Conservation (phyloP, 2,797 vertebrate species). For the Erethizon dorsatum region DNA sequence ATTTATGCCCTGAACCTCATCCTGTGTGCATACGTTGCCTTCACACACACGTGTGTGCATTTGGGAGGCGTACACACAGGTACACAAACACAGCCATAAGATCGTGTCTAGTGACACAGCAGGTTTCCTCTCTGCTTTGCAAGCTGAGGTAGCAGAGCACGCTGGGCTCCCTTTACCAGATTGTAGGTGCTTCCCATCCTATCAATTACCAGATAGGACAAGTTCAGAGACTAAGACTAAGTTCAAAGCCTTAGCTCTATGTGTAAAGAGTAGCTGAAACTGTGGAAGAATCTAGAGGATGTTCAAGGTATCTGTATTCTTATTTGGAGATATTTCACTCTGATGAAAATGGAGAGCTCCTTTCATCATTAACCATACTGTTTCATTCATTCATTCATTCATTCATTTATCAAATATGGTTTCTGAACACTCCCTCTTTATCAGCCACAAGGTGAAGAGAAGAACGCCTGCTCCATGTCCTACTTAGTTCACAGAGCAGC, state of each 20-base stretch:
- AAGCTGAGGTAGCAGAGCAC: not conserved
- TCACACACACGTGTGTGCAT: rapidly evolving
- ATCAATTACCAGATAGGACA: not conserved
- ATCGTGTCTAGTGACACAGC: not conserved
- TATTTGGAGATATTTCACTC: conserved; percentile 56
- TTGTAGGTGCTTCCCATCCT: not conserved
- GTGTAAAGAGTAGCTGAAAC: not conserved
- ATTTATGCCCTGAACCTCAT: not conserved
- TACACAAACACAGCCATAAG: not conserved
- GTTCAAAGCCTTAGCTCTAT: conserved; percentile 5
- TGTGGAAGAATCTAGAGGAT: not conserved
- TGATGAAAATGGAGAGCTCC: not conserved
- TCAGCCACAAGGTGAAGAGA: not conserved
- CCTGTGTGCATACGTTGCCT: rapidly evolving
- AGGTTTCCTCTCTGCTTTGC: not conserved
- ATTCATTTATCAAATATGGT: conserved; percentile 25
- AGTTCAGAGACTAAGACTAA: conserved; percentile 6
- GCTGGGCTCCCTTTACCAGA: not conserved
- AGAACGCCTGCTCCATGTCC: not conserved
- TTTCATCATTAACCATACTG: not conserved
- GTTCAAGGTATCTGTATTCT: not conserved
- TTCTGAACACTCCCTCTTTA: not conserved
- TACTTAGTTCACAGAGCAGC: not conserved
- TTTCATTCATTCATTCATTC: not conserved
- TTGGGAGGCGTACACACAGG: not conserved